These are phyloP conservation scores for Melanargia galathea DNA, from an alignment of 2,888 invertebrate species.

Conservation along the genomic window DNA sequence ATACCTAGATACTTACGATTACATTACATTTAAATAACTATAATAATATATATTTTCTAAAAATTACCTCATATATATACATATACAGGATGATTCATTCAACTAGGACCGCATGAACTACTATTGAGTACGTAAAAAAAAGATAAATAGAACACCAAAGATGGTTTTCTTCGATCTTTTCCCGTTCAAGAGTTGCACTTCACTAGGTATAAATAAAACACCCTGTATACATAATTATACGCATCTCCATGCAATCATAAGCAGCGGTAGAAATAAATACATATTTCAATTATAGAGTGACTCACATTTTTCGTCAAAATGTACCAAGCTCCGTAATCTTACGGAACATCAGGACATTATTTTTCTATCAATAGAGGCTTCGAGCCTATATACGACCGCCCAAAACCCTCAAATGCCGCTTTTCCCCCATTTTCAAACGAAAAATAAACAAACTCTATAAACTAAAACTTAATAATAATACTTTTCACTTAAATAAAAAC, in stretches of 20 bases:
- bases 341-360: constrained; percentile 12
- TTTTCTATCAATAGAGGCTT: constrained; percentile 19
- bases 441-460: background rate
- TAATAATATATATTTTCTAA: constrained; percentile 65
- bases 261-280: constrained; percentile 65
- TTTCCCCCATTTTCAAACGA: background rate
- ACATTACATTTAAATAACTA: constrained; percentile 50
- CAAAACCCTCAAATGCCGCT: constrained; percentile 21
- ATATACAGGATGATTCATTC: constrained; percentile 8
- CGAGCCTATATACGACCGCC: constrained; percentile 23
- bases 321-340: background rate
- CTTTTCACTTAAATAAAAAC: background rate
- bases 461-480: background rate
- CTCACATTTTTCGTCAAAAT: constrained; percentile 65
- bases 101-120: background rate
- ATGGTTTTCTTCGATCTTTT: background rate
- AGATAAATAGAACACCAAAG: constrained; percentile 6
- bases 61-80: constrained; percentile 57
- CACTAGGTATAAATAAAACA: constrained; percentile 5
- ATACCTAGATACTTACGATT: constrained; percentile 47
- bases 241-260: constrained; percentile 68
- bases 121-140: background rate
- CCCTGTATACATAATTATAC: constrained; percentile 43
- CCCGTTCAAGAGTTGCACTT: background rate
- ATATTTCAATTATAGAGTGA: constrained; percentile 67